These are phyloP conservation scores for Lytechinus variegatus DNA, from an alignment of 35 echinoderm and acorn worm genomes.

Conservation along the genomic window DNA sequence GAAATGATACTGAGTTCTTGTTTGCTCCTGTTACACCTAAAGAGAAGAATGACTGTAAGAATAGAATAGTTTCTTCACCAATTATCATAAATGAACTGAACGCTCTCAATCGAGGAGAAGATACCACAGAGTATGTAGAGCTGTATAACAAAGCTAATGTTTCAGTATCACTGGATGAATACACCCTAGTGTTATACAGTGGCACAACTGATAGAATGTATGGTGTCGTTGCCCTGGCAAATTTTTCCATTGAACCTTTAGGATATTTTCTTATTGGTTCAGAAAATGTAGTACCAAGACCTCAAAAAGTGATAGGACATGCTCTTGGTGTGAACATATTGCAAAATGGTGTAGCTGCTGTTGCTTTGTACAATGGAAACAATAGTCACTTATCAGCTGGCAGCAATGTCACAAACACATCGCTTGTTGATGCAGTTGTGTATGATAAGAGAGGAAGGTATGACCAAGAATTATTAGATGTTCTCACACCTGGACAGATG, in stretches of 20 bases:
- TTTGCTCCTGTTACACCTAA: background rate
- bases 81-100: constrained; percentile 86
- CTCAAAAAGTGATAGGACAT: constrained; percentile 61
- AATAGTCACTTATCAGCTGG: constrained; percentile 43
- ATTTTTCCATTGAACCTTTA: constrained; percentile 40
- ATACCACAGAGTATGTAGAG: constrained; percentile 84
- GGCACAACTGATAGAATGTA: constrained; percentile 70
- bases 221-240: constrained; percentile 53
- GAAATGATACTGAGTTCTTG: background rate
- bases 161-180: constrained; percentile 75
- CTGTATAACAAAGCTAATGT: constrained; percentile 68
- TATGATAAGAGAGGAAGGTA: constrained; percentile 69
- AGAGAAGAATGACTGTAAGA: constrained; percentile 13
- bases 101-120: constrained; percentile 63
- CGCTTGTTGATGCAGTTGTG: constrained; percentile 88
- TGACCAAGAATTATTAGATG: constrained; percentile 52
- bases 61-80: constrained; percentile 27
- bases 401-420: constrained; percentile 64
- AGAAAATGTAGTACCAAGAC: constrained; percentile 59
- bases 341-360: constrained; percentile 80
- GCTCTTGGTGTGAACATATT: constrained; percentile 52
- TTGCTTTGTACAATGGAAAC: constrained; percentile 79
- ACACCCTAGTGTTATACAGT: constrained; percentile 76
- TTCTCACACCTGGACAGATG: constrained; percentile 74
- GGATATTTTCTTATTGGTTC: constrained; percentile 81